Percentiles rank a stretch among this genome's conserved stretches.
phyloP scores from a whole-genome alignment of 2,888 invertebrate species.

The Oxycera nigricornis region DNA sequence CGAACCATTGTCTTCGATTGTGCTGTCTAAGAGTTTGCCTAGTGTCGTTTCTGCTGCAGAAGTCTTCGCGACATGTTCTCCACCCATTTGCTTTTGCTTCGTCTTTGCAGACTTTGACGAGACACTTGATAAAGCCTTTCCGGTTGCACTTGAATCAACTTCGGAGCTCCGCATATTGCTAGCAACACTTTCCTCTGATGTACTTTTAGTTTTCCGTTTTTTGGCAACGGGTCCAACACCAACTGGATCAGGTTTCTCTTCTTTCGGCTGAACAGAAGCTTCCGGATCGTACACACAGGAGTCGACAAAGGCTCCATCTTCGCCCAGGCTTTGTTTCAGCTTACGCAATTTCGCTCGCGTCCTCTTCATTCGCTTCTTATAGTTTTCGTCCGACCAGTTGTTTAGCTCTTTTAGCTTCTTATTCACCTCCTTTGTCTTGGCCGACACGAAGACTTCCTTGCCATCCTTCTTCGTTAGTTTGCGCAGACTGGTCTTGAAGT shows the following conservation, averaged over 20 bases:
- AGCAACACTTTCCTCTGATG: conserved; percentile 42
- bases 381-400: conserved; percentile 55
- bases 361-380: conserved; percentile 53
- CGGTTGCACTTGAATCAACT: not conserved
- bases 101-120: not conserved
- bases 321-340: conserved; percentile 54
- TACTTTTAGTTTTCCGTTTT: not conserved
- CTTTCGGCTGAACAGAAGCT: conserved; percentile 15
- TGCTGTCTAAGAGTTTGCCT: not conserved
- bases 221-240: not conserved
- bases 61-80: too few species aligned
- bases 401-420: conserved; percentile 47
- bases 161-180: not conserved
- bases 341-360: conserved; percentile 53
- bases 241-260: conserved; percentile 1
- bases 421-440: conserved; percentile 53
- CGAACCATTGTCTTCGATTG: conserved; percentile 37
- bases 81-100: conserved; percentile 37
- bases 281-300: conserved; percentile 51
- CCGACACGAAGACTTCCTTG: conserved; percentile 54
- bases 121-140: not conserved
- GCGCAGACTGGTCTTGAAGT: conserved; percentile 66
- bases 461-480: conserved; percentile 55
- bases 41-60: not conserved
- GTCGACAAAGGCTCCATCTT: conserved; percentile 46